Percentiles rank a stretch among this genome's conserved stretches.
These are phyloP conservation scores for Chrysocyon brachyurus DNA, from an alignment of 2,797 vertebrate species.

Conservation along the genomic window DNA sequence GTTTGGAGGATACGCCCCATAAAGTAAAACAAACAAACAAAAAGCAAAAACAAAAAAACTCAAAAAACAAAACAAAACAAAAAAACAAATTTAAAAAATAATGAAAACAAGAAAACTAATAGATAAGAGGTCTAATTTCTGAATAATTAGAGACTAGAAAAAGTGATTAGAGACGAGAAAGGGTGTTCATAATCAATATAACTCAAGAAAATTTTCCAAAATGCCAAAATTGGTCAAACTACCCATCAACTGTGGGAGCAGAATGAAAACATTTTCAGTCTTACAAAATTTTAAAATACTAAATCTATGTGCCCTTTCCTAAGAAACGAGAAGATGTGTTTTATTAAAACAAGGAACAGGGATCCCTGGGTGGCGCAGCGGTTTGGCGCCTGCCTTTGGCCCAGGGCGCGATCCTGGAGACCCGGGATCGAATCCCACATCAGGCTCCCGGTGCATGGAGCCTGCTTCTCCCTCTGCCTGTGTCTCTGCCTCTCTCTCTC, in stretches of 20 bases:
- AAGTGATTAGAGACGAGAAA: background rate
- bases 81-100: background rate
- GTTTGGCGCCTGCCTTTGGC: too few relatives aligned
- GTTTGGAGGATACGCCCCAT: background rate
- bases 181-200: background rate
- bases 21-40: background rate
- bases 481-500: too few relatives aligned
- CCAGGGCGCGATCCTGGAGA: too few relatives aligned
- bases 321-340: background rate
- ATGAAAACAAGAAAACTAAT: background rate
- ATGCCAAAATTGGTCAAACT: background rate
- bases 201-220: background rate
- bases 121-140: background rate
- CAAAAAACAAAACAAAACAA: background rate
- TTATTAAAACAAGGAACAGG: background rate
- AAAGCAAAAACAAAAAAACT: too few relatives aligned
- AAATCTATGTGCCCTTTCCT: background rate
- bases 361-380: too few relatives aligned
- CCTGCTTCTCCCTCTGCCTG: too few relatives aligned
- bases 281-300: background rate
- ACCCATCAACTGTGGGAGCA: background rate
- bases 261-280: background rate
- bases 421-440: too few relatives aligned
- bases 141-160: background rate
- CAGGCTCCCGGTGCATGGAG: too few relatives aligned